These are phyloP conservation scores for Mixornis gularis DNA, from an alignment of 2,113 vertebrate species.

Conservation along the genomic window DNA sequence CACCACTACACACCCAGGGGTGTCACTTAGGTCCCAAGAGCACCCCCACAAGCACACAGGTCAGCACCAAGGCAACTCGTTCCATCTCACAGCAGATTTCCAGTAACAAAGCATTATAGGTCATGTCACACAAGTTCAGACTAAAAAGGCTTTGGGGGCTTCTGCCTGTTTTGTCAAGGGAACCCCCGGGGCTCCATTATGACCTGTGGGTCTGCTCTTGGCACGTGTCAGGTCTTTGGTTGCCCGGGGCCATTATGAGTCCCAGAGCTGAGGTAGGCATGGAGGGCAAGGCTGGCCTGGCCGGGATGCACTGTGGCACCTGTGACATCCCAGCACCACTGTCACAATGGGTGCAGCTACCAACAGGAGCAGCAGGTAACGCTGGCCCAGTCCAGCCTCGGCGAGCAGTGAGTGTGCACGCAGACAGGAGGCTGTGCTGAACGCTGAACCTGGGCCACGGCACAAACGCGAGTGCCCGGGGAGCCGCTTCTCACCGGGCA, in stretches of 20 bases:
- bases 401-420: too few relatives aligned
- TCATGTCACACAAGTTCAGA: not conserved
- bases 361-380: too few relatives aligned
- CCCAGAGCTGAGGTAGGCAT: not conserved
- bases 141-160: not conserved
- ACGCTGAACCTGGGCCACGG: fast-evolving
- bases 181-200: not conserved
- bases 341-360: not conserved
- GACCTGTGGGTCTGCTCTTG: not conserved
- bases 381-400: not conserved
- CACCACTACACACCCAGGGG: too few relatives aligned
- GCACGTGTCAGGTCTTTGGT: fast-evolving
- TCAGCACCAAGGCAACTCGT: not conserved
- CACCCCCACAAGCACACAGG: not conserved
- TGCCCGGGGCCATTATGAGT: not conserved
- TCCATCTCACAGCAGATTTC: not conserved
- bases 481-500: not conserved
- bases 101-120: not conserved
- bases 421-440: not conserved
- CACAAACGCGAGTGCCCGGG: not conserved
- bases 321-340: not conserved
- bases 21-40: not conserved
- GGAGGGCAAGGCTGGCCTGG: not conserved
- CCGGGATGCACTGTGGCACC: too few relatives aligned
- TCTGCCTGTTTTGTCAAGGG: not conserved